Conservation (phyloP, 1,140 invertebrate genomes). For the Drosophila simulans region DNA sequence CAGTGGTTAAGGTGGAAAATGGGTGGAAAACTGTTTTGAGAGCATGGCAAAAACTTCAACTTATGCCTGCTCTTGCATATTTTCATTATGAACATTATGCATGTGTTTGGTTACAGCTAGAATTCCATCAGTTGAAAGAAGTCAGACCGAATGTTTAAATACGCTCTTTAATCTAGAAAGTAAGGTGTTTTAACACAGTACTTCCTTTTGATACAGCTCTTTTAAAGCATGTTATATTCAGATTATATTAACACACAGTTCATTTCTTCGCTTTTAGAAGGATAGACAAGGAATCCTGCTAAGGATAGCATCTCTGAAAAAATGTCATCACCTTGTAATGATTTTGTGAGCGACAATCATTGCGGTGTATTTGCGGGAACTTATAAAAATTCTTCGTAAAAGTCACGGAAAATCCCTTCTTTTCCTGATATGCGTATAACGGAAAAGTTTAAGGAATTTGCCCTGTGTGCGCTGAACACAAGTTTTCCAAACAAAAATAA, state of each 20-base stretch:
- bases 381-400: slow-evolving; percentile 4
- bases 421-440: slow-evolving; percentile 21
- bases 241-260: too few species aligned
- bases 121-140: not conserved
- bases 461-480: slow-evolving; percentile 17
- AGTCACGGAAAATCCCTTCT: slow-evolving; percentile 9
- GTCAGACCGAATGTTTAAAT: not conserved
- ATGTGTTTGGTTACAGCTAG: slow-evolving; percentile 27
- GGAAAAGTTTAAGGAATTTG: slow-evolving; percentile 33
- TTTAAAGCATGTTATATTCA: too few species aligned
- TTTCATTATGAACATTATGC: slow-evolving; percentile 70
- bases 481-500: slow-evolving; percentile 42
- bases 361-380: not conserved
- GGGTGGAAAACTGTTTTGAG: not conserved
- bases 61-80: slow-evolving; percentile 70
- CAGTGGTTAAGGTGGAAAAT: not conserved
- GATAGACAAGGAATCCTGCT: not conserved
- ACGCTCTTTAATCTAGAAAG: slow-evolving; percentile 13
- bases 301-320: not conserved
- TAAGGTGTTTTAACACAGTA: not conserved
- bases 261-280: too few species aligned
- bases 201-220: too few species aligned
- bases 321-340: not conserved
- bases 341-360: slow-evolving; percentile 19
- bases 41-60: slow-evolving; percentile 62